Evolutionary conservation across 2,888 invertebrate genomes (phyloP), one percentile per base, ranked within the genome.

Genomic region (Nemotelus nigrinus): DNA sequence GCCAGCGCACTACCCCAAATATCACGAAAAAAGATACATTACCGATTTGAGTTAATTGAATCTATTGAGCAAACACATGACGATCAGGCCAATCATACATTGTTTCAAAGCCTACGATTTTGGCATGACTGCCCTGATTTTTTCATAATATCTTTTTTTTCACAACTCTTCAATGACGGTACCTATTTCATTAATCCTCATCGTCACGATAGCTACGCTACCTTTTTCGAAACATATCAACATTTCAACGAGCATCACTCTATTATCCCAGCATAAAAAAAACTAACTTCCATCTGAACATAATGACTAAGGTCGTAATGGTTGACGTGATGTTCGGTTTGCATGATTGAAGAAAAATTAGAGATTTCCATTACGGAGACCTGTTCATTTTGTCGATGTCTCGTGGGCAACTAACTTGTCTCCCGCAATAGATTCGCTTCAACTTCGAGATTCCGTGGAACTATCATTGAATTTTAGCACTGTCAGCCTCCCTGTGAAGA

Each of bases 281-380:
- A 63, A 1, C 43, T 58, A 43, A 63, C 43, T 63, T 43, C 63
- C 25, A 25, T 25, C 25, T 25, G 25, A 63, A 25, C 41, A 63
- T 71, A 78, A 78, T 76, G 78, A 78, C 72, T 71, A 39, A 68
- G 74, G 63, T 77, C 77, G 77, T 79, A 77, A 79, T 77, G 47
- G 70, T 79, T 79, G 79, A 79, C 79, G 79, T 77, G 77, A 79
- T 77, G 77, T 77, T 79, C 53, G 70, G 77, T 78, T 79, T 75
- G 77, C 77, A 76, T 76, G 79, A 78, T 79, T 79, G 76, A 72
- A 77, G 77, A 78, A 77, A 79, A 79, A 78, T 78, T 78, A 63
- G 70, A 76, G 55, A 71, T 71, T 71, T 53, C 71, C 71, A 55
- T 71, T 71, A 55, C 71, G 3, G 8, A 47, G 45, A 44, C 65